These are phyloP conservation scores for Nesogale talazaci DNA, from an alignment of 2,113 vertebrate species.

Conservation along the genomic window DNA sequence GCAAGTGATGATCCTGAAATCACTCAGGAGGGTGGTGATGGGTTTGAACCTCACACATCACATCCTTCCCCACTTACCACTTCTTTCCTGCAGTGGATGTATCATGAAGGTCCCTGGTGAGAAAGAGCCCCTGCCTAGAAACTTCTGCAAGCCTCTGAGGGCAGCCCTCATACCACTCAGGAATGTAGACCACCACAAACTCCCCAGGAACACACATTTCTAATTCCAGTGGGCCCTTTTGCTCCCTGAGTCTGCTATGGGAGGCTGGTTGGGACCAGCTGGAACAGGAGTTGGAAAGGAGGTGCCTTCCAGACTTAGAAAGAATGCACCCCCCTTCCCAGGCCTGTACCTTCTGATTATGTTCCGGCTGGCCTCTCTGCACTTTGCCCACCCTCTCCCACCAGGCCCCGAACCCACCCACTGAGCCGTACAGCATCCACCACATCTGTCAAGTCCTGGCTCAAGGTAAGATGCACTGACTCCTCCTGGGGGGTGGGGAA, in stretches of 20 bases:
- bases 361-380: background rate
- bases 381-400: background rate
- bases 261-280: background rate
- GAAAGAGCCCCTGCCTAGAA: background rate
- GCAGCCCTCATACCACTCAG: background rate
- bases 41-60: background rate
- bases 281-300: background rate
- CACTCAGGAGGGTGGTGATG: background rate
- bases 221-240: background rate
- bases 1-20: background rate
- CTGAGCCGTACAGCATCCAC: background rate
- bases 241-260: no score
- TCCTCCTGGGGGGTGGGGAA: background rate
- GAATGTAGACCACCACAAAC: background rate
- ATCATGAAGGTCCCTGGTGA: background rate
- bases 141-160: background rate
- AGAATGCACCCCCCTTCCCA: background rate
- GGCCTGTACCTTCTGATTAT: background rate
- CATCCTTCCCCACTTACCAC: background rate
- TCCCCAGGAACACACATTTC: background rate
- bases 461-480: background rate
- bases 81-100: background rate
- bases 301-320: background rate
- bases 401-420: background rate
- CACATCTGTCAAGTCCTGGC: background rate